Base-by-base conservation (phyloP, 1,140 invertebrate species). In the Propsilocerus akamusi region DNA sequence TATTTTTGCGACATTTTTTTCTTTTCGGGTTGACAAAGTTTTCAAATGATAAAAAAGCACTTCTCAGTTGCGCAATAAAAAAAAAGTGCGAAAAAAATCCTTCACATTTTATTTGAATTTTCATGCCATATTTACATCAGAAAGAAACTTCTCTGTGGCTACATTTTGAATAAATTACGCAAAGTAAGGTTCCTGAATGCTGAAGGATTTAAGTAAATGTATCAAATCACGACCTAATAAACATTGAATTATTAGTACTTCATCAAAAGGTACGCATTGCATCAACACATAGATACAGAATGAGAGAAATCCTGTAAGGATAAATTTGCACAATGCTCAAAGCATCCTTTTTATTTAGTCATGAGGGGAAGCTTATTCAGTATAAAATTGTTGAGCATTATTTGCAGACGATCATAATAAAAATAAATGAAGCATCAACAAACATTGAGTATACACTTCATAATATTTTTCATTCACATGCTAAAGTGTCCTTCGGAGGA, bases 131-230 rank as follows among this genome's bases (percentile, higher is more conserved):
- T n/a, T n/a, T n/a, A n/a, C n/a, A n/a, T n/a, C n/a, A n/a, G n/a
- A n/a, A n/a, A n/a, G n/a, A n/a, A n/a, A n/a, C n/a, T n/a, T n/a
- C n/a, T n/a, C n/a, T n/a, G n/a, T n/a, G n/a, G n/a, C n/a, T n/a
- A n/a, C n/a, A n/a, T n/a, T n/a, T n/a, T 41, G 34, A 41, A 41
- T 41, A 41, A 41, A 41, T 41, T 41, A 41, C 34, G 22, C 34
- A 41, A n/a, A 3, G n/a, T 8, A 30, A 3, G 2, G 28, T 30
- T 30, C 10, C n/a, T 4, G 2, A 30, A 30, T 30, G 10, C 10
- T 3, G 28, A 8, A 3, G 28, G n/a, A 30, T 30, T 30, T n/a
- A 30, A n/a, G 10, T 4, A 30, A 30, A 30, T n/a, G 6, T 30
- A 3, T 2, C 28, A 30, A 30, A 30, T 41, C 34, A 41, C 34